Percentiles rank a stretch among this genome's conserved stretches.
These are phyloP conservation scores for Styela clava DNA, from an alignment of 23 tunicate genomes.

Conservation along the genomic window DNA sequence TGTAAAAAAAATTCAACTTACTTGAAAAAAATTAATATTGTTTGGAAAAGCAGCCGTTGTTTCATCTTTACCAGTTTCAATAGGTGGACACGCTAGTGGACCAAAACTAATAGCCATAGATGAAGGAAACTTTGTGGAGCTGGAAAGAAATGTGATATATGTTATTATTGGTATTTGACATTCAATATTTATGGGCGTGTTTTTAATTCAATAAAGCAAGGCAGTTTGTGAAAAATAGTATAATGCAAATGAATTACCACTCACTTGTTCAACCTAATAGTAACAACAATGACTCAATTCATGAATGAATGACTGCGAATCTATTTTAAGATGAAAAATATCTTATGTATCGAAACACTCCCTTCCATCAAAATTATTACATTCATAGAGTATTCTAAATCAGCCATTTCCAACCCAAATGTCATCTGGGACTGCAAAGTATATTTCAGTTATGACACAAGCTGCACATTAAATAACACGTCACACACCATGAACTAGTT, in stretches of 20 bases:
- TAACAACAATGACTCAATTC: no score
- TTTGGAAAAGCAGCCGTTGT: conserved; percentile 71
- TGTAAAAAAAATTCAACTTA: neutral
- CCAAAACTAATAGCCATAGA: conserved; percentile 66
- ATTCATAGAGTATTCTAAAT: no score
- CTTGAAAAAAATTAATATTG: conserved; percentile 84
- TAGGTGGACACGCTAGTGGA: conserved; percentile 76
- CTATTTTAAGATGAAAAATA: no score
- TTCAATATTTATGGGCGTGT: neutral
- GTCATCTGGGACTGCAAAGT: no score
- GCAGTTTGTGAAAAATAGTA: neutral
- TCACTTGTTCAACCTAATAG: no score
- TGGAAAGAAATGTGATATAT: neutral
- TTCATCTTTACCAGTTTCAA: conserved; percentile 68
- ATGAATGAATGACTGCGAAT: no score
- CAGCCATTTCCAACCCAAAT: no score
- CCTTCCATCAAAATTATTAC: no score
- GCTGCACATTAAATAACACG: no score
- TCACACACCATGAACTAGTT: no score
- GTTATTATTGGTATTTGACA: neutral
- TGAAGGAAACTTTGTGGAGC: conserved; percentile 56
- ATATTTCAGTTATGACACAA: no score
- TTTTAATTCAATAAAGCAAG: neutral
- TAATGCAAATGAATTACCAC: neutral
- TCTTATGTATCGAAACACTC: no score